Conservation (phyloP, 2,113 vertebrate genomes). For the Guaruba guarouba region DNA sequence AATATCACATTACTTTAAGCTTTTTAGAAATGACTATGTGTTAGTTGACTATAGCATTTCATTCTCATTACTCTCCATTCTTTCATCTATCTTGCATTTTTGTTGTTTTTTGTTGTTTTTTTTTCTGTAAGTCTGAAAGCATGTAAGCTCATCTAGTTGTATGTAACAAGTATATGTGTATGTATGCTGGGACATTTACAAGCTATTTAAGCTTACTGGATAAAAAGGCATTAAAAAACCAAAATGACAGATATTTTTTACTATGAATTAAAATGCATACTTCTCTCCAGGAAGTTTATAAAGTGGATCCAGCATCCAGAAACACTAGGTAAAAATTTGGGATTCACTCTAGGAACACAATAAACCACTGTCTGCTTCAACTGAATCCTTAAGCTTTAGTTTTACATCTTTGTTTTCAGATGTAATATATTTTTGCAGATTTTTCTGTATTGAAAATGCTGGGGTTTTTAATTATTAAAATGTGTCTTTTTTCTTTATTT, state of each 20-base stretch:
- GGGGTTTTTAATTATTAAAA: not conserved
- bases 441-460: not conserved
- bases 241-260: not conserved
- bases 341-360: not conserved
- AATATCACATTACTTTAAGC: not conserved
- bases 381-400: not conserved
- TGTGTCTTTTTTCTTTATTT: not conserved
- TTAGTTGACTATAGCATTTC: not conserved
- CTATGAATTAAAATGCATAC: not conserved
- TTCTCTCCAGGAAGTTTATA: not conserved
- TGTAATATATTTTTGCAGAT: not conserved
- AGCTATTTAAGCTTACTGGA: not conserved
- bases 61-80: not conserved
- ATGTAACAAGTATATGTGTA: accelerated
- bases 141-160: not conserved
- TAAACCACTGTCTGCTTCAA: not conserved
- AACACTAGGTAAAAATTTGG: not conserved
- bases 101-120: not conserved
- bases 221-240: not conserved
- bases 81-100: not conserved
- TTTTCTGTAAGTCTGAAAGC: not conserved
- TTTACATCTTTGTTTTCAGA: not conserved
- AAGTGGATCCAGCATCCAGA: not conserved
- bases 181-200: not conserved
- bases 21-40: not conserved